Evolutionary conservation across 2,888 invertebrate species (phyloP), one percentile per base, ranked within the genome.

Genomic region (Phytoseiulus persimilis): DNA sequence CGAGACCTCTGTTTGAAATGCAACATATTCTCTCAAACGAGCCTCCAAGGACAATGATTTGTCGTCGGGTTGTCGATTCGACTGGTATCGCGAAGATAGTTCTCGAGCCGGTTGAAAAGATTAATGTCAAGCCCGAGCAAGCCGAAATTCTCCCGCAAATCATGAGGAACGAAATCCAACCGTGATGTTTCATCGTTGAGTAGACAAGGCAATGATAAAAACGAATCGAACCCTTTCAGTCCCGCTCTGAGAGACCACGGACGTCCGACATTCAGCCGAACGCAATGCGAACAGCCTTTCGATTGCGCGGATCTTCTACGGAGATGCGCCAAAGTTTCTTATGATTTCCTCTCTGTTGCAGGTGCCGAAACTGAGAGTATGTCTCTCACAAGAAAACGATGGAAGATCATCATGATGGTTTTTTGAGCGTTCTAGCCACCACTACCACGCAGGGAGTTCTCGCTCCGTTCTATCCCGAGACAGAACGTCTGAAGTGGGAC

Each of bases 61-160:
- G 87, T 45, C 87, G 87, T 6, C 32, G 45, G 33, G 33, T 87
- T 5, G 33, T 87, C 87, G 87, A 45, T 9, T n/a, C 87, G 11
- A 39, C 32, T 45, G 87, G 87, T n/a, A 39, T 87, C 45, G 87
- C 87, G n/a, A 33, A 31, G 23, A 28, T 87, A 3, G 87, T 87
- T 11, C 32, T 87, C 6, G 87, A 87, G 32, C 87, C 87, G 39
- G 87, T 45, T 23, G 87, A 87, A 32, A 87, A 87, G n/a, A 31
- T 23, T 11, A 28, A 11, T n/a, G 14, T 87, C 32, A 33, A 87
- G n/a, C n/a, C n/a, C n/a, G n/a, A n/a, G n/a, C n/a, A n/a, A n/a
- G n/a, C n/a, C n/a, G n/a, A n/a, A n/a, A n/a, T n/a, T n/a, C n/a
- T n/a, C n/a, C n/a, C n/a, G n/a, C n/a, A n/a, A n/a, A n/a, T n/a